Percentiles rank a stretch among this genome's conserved stretches.
These are phyloP conservation scores for Nycticorax nycticorax DNA, from an alignment of 2,113 vertebrate species.

Conservation along the genomic window DNA sequence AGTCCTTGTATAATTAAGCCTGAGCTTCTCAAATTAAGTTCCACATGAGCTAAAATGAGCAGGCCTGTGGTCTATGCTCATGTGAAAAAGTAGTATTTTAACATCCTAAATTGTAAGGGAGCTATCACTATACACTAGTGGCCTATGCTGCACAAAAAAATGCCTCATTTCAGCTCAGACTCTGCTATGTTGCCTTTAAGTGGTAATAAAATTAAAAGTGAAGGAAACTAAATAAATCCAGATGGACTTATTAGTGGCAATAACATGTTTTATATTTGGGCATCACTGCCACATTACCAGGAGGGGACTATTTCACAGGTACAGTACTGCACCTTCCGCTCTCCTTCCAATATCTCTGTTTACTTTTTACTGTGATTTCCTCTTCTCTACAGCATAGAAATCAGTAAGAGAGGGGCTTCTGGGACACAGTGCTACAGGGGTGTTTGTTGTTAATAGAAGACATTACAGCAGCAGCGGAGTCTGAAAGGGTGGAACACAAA, in stretches of 20 bases:
- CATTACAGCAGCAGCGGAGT: background rate
- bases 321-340: background rate
- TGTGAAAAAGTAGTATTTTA: background rate
- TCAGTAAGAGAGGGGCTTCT: background rate
- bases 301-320: background rate
- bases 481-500: background rate
- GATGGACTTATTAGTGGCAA: background rate
- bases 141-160: background rate
- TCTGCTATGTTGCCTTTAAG: background rate
- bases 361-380: background rate
- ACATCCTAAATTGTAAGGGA: background rate
- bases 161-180: background rate
- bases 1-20: background rate
- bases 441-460: background rate
- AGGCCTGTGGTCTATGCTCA: background rate
- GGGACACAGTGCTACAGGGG: background rate
- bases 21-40: background rate
- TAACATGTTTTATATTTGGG: background rate
- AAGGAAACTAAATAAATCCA: background rate
- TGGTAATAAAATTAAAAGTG: background rate
- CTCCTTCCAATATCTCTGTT: background rate
- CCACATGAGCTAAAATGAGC: background rate
- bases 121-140: background rate
- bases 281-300: background rate
- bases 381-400: background rate